phyloP scores from a whole-genome alignment of 2,888 invertebrate species.

The Girardia tigrina region DNA sequence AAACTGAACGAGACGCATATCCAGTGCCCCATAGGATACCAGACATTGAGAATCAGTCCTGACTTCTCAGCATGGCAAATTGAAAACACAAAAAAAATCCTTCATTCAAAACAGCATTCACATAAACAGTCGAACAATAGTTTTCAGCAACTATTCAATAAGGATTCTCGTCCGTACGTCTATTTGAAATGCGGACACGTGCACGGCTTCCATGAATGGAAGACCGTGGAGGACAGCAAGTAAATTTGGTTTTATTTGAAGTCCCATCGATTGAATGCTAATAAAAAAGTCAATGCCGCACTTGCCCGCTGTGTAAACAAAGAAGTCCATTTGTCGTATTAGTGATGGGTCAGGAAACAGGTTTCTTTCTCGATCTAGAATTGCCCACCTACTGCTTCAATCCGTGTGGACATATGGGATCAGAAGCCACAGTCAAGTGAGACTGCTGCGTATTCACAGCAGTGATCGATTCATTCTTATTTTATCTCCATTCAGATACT shows the following conservation, averaged over 20 bases:
- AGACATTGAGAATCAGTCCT: slow-evolving; percentile 81
- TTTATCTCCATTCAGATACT: slow-evolving; percentile 33
- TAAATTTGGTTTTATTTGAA: neutral
- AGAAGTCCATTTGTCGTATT: slow-evolving; percentile 78
- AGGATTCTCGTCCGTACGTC: slow-evolving; percentile 75
- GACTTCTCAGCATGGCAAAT: slow-evolving; percentile 23
- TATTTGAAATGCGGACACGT: slow-evolving; percentile 95
- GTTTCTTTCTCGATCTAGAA: slow-evolving; percentile 72
- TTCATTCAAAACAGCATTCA: slow-evolving; percentile 38
- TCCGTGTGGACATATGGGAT: slow-evolving; percentile 98
- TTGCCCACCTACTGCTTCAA: slow-evolving; percentile 88
- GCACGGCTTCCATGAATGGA: slow-evolving; percentile 60
- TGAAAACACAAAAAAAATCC: neutral
- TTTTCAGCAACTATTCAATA: neutral
- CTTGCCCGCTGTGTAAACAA: slow-evolving; percentile 80
- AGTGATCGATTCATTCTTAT: neutral
- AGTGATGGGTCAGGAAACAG: slow-evolving; percentile 90
- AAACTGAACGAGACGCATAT: slow-evolving; percentile 89
- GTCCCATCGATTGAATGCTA: neutral
- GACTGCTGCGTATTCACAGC: slow-evolving; percentile 42
- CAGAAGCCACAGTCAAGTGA: slow-evolving; percentile 90
- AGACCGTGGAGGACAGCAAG: slow-evolving; percentile 25
- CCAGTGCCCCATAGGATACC: slow-evolving; percentile 91
- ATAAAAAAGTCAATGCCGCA: neutral
- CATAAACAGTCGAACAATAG: neutral